Percentiles rank a stretch among this genome's conserved stretches.
Conservation (phyloP, 2,113 vertebrate genomes). For the Alethe castanea region DNA sequence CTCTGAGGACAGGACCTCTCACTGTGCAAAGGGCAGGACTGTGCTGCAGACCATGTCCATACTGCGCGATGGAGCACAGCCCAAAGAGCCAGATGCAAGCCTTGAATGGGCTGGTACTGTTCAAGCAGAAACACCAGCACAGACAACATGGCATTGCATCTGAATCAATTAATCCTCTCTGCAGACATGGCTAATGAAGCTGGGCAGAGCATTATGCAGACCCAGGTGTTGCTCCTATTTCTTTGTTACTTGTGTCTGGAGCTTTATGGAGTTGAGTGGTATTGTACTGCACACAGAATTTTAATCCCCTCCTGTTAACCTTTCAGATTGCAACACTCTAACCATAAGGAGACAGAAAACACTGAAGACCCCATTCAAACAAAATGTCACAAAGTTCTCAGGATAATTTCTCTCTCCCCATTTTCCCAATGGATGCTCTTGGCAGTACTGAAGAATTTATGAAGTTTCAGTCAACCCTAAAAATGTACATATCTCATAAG, state of each 20-base stretch:
- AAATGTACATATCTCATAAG: neutral
- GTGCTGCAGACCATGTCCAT: neutral
- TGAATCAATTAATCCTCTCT: neutral
- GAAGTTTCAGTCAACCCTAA: neutral
- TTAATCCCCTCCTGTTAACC: neutral
- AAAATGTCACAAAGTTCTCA: neutral
- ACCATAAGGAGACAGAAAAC: neutral
- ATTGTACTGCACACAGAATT: neutral
- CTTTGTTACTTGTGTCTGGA: neutral
- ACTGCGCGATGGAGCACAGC: rapidly evolving
- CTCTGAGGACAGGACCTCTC: neutral
- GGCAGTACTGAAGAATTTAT: neutral
- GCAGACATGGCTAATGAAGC: neutral
- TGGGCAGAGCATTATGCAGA: neutral
- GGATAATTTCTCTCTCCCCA: neutral
- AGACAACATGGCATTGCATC: neutral
- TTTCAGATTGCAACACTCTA: neutral
- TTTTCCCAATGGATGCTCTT: neutral
- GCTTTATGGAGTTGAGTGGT: neutral
- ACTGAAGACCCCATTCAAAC: neutral
- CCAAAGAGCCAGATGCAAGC: neutral
- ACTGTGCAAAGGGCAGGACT: neutral
- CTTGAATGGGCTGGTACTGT: neutral
- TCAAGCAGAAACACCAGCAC: neutral
- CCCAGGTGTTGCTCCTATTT: neutral